Base-by-base conservation (phyloP, 2,888 invertebrate species). In the Xanthia icteritia region DNA sequence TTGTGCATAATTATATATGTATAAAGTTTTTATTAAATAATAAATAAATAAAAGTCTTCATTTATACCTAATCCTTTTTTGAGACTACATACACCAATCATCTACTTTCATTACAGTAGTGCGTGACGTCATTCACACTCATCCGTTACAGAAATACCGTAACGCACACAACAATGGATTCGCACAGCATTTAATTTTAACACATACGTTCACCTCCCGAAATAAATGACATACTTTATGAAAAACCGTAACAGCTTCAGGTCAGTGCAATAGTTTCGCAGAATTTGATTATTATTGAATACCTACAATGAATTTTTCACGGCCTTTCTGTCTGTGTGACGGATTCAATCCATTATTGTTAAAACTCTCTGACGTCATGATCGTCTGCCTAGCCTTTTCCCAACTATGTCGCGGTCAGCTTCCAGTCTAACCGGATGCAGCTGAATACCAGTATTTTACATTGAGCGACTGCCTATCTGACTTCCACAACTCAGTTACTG, bases 141-240 rank as follows among this genome's bases (percentile, higher is more conserved):
- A 36, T 56, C 11, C 60, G 39, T 2, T 4, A 48, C 56, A 54
- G 11, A 76, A 68, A 80, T 77, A 61, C 11, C 81, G 81, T 83
- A 39, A 23, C 80, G 81, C 68, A 73, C 20, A 51, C 64, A 78
- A 83, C 79, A 86, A 88, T 88, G 90, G 63, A 79, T 23, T 69
- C 79, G 54, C 48, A 74, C 72, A n/a, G 20, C 64, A 84, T 84
- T 84, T 89, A 89, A 90, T 87, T 91, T 89, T 88, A 89, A 90
- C 87, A 84, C 86, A 39, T 76, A 81, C 77, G 84, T 83, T 89
- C 89, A 90, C 82, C 83, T 85, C 92, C 89, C 84, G 68, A 92
- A 92, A 92, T 92, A 92, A 83, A 70, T 89, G 92, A 81, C 91
- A 91, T 79, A 89, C 83, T 67, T 88, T 87, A 81, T 88, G 88